These are phyloP conservation scores for Yponomeuta cagnagella DNA, from an alignment of 2,888 invertebrate genomes.

Conservation along the genomic window DNA sequence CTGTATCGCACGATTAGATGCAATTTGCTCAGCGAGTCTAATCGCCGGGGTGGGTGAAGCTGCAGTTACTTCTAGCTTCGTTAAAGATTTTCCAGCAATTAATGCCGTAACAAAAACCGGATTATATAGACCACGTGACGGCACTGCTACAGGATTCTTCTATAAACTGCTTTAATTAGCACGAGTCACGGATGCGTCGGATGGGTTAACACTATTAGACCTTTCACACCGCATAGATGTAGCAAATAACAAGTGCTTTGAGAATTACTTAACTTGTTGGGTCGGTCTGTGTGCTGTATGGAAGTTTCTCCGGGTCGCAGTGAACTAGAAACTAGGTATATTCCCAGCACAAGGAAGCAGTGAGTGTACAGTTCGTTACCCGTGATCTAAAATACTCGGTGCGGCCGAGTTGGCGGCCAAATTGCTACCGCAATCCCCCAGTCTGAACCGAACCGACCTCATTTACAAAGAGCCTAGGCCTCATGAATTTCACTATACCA, in stretches of 20 bases:
- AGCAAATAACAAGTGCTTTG: background rate
- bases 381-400: constrained; percentile 38
- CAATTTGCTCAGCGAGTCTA: constrained; percentile 51
- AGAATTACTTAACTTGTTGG: background rate
- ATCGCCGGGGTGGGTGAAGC: constrained; percentile 36
- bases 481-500: constrained; percentile 2
- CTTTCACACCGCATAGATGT: constrained; percentile 8
- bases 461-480: constrained; percentile 9
- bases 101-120: constrained; percentile 2
- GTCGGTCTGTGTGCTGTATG: background rate
- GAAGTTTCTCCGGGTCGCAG: background rate
- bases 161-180: constrained; percentile 4
- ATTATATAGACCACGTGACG: background rate
- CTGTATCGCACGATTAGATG: constrained; percentile 49
- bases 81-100: constrained; percentile 3
- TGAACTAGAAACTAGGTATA: background rate
- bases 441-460: constrained; percentile 22
- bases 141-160: background rate
- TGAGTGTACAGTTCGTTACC: constrained; percentile 1
- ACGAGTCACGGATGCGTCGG: background rate
- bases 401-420: constrained; percentile 58
- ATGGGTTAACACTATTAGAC: constrained; percentile 8
- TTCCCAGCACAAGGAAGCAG: constrained; percentile 28
- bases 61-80: constrained; percentile 28
- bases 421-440: constrained; percentile 42